Base-by-base conservation (phyloP, 2,113 vertebrate genomes). In the Thomomys bottae region DNA sequence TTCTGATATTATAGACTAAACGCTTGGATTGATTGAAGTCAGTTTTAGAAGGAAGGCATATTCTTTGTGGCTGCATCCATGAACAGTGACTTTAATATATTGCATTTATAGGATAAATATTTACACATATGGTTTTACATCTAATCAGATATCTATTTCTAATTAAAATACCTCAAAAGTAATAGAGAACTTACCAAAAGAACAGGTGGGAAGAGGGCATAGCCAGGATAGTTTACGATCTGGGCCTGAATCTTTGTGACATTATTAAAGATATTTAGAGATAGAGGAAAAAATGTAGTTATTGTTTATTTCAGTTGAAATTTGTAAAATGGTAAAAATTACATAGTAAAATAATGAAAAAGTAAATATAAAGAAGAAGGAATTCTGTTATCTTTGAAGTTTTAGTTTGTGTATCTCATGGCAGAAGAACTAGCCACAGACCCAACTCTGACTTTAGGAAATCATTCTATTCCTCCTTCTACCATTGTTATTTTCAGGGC, bases 11-110 rank as follows among this genome's bases (percentile, higher is more conserved):
- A 26, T 87, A 42, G 67, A 59, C 11, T 3, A 73, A 78, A 86
- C 9, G 66, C 68, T 81, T 66, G 8, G 20, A 77, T 66, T 77
- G 4, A 20, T 67, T 81, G 87, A 80, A 85, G 72, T 87, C 49
- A 54, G 49, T 54, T 54, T 54, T 90, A 77, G 57, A 34, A 88
- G 23, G 14, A 76, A 94, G 93, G 20, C 3, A n/a, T 72, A 78
- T 38, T 63, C 81, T 45, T 28, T 84, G 70, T 66, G n/a, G 30
- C 1, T 26, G 0, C 38, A 66, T 77, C 11, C 80, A 42, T 67
- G 14, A 87, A 54, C 45, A 87, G 68, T 49, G 59, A 71, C 78
- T 88, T 95, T 71, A 88, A 71, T 63, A 20, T 73, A 68, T 40
- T 49, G 40, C 38, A 18, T 73, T 68, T 59, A 73, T 84, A 45